Evolutionary conservation across 2,113 vertebrate species (phyloP).

Genomic region (Pelecanoides urinatrix): DNA sequence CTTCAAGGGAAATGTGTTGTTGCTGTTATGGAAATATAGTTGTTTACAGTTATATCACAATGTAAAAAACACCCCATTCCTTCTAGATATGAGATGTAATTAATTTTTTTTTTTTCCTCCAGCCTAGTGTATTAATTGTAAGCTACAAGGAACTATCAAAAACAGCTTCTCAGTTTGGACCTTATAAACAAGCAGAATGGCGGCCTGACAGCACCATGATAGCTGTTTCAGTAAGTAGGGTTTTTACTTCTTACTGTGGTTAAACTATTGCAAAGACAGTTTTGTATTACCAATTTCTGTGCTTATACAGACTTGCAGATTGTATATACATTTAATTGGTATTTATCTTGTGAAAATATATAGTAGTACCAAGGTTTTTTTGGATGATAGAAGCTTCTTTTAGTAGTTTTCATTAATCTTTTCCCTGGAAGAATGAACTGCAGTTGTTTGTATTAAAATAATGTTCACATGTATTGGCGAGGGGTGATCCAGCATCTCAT

Average conservation of each 20-base stretch:
- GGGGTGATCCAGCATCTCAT: too few species aligned
- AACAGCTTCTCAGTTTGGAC: constrained; percentile 89
- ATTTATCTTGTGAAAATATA: not conserved
- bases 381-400: not conserved
- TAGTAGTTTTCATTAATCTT: not conserved
- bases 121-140: constrained; percentile 96
- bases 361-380: not conserved
- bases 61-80: not conserved
- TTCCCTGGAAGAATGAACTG: not conserved
- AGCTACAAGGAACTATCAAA: constrained; percentile 93
- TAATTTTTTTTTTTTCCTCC: not conserved
- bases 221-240: constrained; percentile 90
- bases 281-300: not conserved
- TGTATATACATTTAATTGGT: not conserved
- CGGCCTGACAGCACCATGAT: constrained; percentile 93
- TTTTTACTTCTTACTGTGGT: not conserved
- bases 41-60: not conserved
- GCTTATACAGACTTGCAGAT: not conserved
- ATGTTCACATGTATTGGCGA: accelerated
- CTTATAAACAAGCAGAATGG: constrained; percentile 92
- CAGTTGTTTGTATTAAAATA: not conserved
- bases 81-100: not conserved
- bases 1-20: not conserved
- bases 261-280: not conserved
- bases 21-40: not conserved